Percentiles rank a stretch among this genome's conserved stretches.
Evolutionary conservation across 2,797 vertebrate species (phyloP).

Genomic region (Ara ararauna): DNA sequence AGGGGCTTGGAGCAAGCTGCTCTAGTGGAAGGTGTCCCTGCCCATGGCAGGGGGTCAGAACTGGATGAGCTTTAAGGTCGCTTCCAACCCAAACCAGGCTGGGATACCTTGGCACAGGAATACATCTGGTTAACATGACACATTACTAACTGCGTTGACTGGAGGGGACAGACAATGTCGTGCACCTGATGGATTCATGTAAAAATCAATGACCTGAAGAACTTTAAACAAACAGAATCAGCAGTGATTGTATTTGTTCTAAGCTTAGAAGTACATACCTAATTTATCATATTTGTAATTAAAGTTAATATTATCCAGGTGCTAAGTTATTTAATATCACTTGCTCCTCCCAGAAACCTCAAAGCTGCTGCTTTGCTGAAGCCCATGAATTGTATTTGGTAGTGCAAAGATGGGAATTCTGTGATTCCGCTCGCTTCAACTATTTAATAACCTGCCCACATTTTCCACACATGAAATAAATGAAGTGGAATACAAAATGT

Average conservation of each 20-base stretch:
- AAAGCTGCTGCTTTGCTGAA: slow-evolving; percentile 19
- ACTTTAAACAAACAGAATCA: slow-evolving; percentile 41
- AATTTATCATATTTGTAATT: background rate
- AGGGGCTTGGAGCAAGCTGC: too few relatives aligned
- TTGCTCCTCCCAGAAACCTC: slow-evolving; percentile 17
- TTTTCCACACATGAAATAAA: slow-evolving; percentile 58
- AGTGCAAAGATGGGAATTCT: slow-evolving; percentile 34
- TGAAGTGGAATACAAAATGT: slow-evolving; percentile 61
- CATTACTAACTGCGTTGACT: background rate
- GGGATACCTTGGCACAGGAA: background rate
- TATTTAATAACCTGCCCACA: slow-evolving; percentile 59
- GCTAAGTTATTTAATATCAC: slow-evolving; percentile 23
- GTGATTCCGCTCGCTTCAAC: slow-evolving; percentile 26
- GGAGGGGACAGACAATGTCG: background rate
- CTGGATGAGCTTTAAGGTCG: background rate
- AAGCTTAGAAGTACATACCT: background rate
- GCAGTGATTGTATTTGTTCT: background rate
- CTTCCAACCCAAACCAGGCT: background rate
- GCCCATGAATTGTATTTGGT: background rate
- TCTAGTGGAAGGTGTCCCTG: background rate
- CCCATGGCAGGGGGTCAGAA: background rate
- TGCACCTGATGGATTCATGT: background rate
- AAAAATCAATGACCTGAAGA: background rate
- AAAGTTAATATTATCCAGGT: slow-evolving; percentile 36
- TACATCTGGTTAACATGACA: background rate